These are phyloP conservation scores for Oryzias celebensis DNA, from an alignment of 2,113 vertebrate species.

Conservation along the genomic window DNA sequence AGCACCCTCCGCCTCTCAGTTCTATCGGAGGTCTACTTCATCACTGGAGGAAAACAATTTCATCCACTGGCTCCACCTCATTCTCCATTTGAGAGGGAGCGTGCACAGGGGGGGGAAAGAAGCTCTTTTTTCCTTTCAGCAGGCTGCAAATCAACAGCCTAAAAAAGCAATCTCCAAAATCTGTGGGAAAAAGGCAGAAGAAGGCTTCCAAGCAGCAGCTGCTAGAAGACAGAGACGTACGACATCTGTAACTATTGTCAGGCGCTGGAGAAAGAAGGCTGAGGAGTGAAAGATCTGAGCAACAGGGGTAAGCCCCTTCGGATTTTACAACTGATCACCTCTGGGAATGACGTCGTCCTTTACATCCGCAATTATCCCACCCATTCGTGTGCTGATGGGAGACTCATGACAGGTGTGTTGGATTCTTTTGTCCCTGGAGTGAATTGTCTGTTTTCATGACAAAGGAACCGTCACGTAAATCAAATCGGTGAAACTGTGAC, in stretches of 20 bases:
- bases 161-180: slow-evolving; percentile 60
- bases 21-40: slow-evolving; percentile 66
- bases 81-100: slow-evolving; percentile 62
- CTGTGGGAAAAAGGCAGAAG: slow-evolving; percentile 65
- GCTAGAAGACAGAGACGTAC: slow-evolving; percentile 53
- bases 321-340: slow-evolving; percentile 68
- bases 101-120: slow-evolving; percentile 50
- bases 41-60: slow-evolving; percentile 70
- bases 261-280: slow-evolving; percentile 49
- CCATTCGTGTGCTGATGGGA: slow-evolving; percentile 60
- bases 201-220: slow-evolving; percentile 49
- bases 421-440: slow-evolving; percentile 54
- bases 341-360: slow-evolving; percentile 55
- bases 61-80: slow-evolving; percentile 72
- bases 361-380: slow-evolving; percentile 60
- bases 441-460: slow-evolving; percentile 57
- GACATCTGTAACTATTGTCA: slow-evolving; percentile 68
- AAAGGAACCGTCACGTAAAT: slow-evolving; percentile 59
- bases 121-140: slow-evolving; percentile 64
- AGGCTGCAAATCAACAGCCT: slow-evolving; percentile 66
- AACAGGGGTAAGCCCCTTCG: slow-evolving; percentile 67
- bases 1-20: slow-evolving; percentile 36
- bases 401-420: slow-evolving; percentile 44
- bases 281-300: slow-evolving; percentile 65
- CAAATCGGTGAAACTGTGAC: slow-evolving; percentile 26